Evolutionary conservation across 2,113 vertebrate genomes (phyloP).

Genomic region (Sciurus niger): DNA sequence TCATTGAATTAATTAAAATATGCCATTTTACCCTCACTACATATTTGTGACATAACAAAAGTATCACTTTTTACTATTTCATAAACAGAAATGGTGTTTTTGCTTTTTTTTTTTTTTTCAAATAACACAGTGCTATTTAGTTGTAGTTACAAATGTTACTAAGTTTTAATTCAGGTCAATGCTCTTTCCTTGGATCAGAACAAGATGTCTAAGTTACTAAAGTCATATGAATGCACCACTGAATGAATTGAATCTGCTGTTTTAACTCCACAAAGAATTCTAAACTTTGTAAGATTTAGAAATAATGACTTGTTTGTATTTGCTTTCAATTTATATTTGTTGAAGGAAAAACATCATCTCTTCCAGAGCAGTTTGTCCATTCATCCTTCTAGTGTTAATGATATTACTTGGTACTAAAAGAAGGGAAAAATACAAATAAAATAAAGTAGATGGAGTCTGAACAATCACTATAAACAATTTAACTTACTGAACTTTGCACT

Average conservation of each 20-base stretch:
- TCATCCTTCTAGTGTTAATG: neutral
- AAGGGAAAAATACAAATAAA: neutral
- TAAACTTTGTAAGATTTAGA: conserved; percentile 47
- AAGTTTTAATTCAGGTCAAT: neutral
- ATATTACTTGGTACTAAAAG: conserved; percentile 19
- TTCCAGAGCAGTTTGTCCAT: neutral
- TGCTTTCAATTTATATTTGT: conserved; percentile 18
- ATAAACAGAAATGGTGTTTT: neutral
- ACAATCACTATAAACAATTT: neutral
- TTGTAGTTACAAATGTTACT: neutral
- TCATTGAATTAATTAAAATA: conserved; percentile 11
- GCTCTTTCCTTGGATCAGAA: neutral
- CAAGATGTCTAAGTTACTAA: neutral
- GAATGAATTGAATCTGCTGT: neutral
- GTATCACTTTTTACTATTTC: neutral
- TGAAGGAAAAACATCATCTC: neutral
- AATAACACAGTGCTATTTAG: conserved; percentile 16
- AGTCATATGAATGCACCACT: neutral
- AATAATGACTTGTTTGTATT: neutral
- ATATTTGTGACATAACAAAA: neutral
- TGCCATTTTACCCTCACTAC: neutral
- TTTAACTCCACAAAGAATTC: neutral
- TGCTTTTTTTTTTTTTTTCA: neutral
- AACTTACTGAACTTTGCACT: conserved; percentile 12
- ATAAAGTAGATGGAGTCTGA: neutral